Conservation (phyloP, 2,797 vertebrate species). For the Gephyroberyx darwinii region DNA sequence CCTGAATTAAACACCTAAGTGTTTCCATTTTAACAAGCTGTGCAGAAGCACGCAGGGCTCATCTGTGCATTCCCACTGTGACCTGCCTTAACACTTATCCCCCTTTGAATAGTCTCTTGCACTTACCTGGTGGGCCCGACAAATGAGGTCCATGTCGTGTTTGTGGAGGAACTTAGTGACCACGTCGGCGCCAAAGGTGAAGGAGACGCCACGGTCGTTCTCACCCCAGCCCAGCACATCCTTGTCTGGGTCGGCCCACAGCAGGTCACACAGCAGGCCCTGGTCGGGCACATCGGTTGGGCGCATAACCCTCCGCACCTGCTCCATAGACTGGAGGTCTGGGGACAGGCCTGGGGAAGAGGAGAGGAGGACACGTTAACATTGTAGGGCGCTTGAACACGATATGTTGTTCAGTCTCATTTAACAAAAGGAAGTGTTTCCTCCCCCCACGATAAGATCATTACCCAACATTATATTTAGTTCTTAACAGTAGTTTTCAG, state of each 20-base stretch:
- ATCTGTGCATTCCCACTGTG: neutral
- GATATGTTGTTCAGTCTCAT: too few relatives aligned
- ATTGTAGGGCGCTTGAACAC: too few relatives aligned
- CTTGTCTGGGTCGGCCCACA: slow-evolving; percentile 87
- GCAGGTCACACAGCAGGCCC: slow-evolving; percentile 84
- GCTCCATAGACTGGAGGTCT: slow-evolving; percentile 87
- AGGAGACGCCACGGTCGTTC: slow-evolving; percentile 86
- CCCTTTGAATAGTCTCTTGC: neutral
- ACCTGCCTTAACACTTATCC: neutral
- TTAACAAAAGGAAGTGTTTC: too few relatives aligned
- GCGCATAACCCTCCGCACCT: slow-evolving; percentile 85
- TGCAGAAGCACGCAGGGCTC: neutral
- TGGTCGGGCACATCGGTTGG: slow-evolving; percentile 87
- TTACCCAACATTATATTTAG: too few relatives aligned
- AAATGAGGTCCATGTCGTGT: slow-evolving; percentile 88
- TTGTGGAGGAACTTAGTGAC: slow-evolving; percentile 88
- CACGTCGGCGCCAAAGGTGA: slow-evolving; percentile 85
- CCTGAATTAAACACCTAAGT: neutral
- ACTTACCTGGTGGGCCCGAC: slow-evolving; percentile 85
- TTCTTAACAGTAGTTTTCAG: too few relatives aligned
- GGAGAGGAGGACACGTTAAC: too few relatives aligned
- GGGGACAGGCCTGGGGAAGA: slow-evolving; percentile 80
- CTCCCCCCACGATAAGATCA: too few relatives aligned
- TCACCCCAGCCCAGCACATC: slow-evolving; percentile 87
- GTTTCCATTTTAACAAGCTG: neutral